A percentile compares a stretch with the other conserved stretches of the same genome.
phyloP scores from a whole-genome alignment of 2,113 vertebrate genomes.

The Danionella cerebrum region DNA sequence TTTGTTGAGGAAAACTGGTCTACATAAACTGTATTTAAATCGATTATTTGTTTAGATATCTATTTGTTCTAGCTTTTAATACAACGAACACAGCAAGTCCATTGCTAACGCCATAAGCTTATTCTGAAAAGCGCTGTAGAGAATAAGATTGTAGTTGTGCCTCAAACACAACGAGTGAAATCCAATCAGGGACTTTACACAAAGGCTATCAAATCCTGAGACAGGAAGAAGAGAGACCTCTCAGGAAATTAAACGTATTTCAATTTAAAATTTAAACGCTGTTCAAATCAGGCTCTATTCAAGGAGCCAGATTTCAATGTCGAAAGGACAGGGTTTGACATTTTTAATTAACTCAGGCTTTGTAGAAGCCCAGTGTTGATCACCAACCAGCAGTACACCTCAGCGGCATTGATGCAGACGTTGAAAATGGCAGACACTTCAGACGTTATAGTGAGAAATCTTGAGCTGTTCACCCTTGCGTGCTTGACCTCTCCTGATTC shows the following conservation, averaged over 20 bases:
- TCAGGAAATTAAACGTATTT: constrained; percentile 39
- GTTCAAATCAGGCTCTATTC: constrained; percentile 15
- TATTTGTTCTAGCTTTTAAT: constrained; percentile 14
- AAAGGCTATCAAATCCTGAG: not conserved
- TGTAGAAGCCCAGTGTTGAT: constrained; percentile 30
- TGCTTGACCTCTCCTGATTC: constrained; percentile 23
- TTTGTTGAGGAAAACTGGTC: too few relatives aligned
- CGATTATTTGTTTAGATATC: too few relatives aligned
- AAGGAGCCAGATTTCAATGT: constrained; percentile 9
- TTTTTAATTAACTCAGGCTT: constrained; percentile 47
- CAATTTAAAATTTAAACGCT: constrained; percentile 34
- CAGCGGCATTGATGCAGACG: not conserved
- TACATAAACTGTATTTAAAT: too few relatives aligned
- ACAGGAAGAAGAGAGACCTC: not conserved
- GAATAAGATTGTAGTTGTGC: constrained; percentile 23
- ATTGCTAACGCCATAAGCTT: constrained; percentile 19
- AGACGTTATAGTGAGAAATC: constrained; percentile 15
- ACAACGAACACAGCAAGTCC: constrained; percentile 2
- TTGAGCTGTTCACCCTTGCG: constrained; percentile 11
- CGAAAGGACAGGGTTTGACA: constrained; percentile 29
- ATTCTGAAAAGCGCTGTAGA: not conserved
- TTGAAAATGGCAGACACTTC: constrained; percentile 17
- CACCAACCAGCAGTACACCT: constrained; percentile 19
- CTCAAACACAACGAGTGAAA: constrained; percentile 23
- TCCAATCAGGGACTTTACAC: constrained; percentile 16